These are phyloP conservation scores for Melanogrammus aeglefinus DNA, from an alignment of 2,797 vertebrate genomes.

Conservation along the genomic window DNA sequence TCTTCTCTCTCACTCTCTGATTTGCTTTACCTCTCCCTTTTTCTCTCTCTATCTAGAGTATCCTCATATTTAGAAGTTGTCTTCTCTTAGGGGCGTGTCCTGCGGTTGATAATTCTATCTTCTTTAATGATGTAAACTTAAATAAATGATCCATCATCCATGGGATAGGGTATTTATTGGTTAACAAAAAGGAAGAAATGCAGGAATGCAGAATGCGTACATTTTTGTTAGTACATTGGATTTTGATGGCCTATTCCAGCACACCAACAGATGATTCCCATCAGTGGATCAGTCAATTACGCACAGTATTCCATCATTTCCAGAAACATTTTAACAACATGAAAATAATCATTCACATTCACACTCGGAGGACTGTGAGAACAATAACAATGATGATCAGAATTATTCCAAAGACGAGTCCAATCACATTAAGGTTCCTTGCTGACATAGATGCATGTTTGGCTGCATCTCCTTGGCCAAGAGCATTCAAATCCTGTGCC, in stretches of 20 bases:
- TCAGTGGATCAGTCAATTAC: not conserved
- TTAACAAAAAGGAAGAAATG: not conserved
- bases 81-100: not conserved
- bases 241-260: not conserved
- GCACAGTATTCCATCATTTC: not conserved
- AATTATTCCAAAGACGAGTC: slow-evolving; percentile 60
- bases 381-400: slow-evolving; percentile 24
- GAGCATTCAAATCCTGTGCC: slow-evolving; percentile 47
- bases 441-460: slow-evolving; percentile 57
- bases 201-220: not conserved
- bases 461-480: slow-evolving; percentile 41
- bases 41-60: too few species aligned
- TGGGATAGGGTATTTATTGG: not conserved
- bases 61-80: too few species aligned
- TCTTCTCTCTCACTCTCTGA: too few species aligned
- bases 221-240: not conserved
- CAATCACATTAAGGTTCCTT: slow-evolving; percentile 61
- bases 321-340: slow-evolving; percentile 3
- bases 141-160: not conserved
- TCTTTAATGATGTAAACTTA: not conserved
- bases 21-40: too few species aligned
- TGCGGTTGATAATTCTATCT: not conserved
- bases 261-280: slow-evolving; percentile 20
- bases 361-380: not conserved
- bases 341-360: not conserved